These are phyloP conservation scores for Leucophenga maculata DNA, from an alignment of 2,888 invertebrate species.

Conservation along the genomic window DNA sequence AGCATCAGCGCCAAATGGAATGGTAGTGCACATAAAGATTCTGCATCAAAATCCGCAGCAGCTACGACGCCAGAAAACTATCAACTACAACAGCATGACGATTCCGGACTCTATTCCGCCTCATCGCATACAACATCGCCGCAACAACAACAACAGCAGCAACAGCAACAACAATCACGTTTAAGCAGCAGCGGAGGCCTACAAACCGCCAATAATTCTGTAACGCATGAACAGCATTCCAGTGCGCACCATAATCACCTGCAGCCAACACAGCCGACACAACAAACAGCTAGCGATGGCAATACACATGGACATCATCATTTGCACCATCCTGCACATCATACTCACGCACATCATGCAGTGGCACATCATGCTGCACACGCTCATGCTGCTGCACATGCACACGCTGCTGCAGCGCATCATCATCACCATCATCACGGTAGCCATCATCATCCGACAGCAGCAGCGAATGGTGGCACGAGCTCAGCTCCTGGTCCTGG, in stretches of 20 bases:
- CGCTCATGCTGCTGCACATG: conserved; percentile 28
- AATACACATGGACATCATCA: conserved; percentile 38
- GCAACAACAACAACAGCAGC: conserved; percentile 56
- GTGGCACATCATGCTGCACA: conserved; percentile 22
- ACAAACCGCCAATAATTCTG: conserved; percentile 58
- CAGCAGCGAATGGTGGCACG: conserved; percentile 41
- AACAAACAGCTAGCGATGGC: conserved; percentile 34
- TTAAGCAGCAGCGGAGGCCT: conserved; percentile 41
- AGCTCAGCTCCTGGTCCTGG: conserved; percentile 53
- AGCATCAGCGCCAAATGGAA: conserved; percentile 61
- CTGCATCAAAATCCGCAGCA: conserved; percentile 42
- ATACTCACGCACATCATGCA: conserved; percentile 32
- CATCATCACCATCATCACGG: conserved; percentile 25
- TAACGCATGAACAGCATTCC: conserved; percentile 49
- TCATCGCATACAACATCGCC: conserved; percentile 69
- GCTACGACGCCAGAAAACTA: conserved; percentile 63
- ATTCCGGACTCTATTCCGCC: conserved; percentile 66
- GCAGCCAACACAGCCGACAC: conserved; percentile 32
- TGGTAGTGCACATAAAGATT: conserved; percentile 49
- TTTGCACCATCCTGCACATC: conserved; percentile 45
- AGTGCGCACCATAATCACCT: conserved; percentile 19
- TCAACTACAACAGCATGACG: conserved; percentile 66
- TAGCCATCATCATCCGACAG: conserved; percentile 54
- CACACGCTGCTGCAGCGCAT: conserved; percentile 39
- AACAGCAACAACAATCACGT: conserved; percentile 45